A percentile compares a stretch with the other conserved stretches of the same genome.
Evolutionary conservation across 1,140 invertebrate species (phyloP).

Genomic region (Dendroctonus valens): DNA sequence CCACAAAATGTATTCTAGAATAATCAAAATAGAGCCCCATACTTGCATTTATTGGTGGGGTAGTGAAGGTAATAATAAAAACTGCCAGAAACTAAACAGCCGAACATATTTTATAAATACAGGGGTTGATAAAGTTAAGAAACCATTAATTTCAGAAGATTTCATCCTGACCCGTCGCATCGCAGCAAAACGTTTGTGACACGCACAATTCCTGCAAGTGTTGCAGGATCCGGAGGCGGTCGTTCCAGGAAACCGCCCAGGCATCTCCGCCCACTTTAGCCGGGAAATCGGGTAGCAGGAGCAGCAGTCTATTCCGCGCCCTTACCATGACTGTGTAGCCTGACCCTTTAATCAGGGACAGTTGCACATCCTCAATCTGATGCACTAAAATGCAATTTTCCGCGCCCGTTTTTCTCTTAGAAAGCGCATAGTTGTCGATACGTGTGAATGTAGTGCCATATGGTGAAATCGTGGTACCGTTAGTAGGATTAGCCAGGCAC

Average conservation of each 20-base stretch:
- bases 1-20: too few relatives aligned
- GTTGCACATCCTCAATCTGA: not conserved
- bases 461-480: constrained; percentile 8
- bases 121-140: constrained; percentile 31
- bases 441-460: constrained; percentile 12
- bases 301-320: constrained; percentile 26
- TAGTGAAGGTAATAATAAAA: too few relatives aligned
- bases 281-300: constrained; percentile 18
- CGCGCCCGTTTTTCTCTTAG: not conserved
- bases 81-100: constrained; percentile 3
- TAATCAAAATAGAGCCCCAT: too few relatives aligned
- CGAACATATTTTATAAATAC: constrained; percentile 25
- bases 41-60: too few relatives aligned
- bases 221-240: constrained; percentile 26
- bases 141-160: constrained; percentile 29
- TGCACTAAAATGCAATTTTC: constrained; percentile 6
- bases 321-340: constrained; percentile 6
- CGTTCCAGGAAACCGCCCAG: constrained; percentile 21
- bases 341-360: not conserved
- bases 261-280: constrained; percentile 26
- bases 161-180: constrained; percentile 20
- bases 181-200: constrained; percentile 26
- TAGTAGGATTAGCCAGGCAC: constrained; percentile 18
- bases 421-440: not conserved
- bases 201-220: constrained; percentile 32